These are phyloP conservation scores for Cryptoblepharus egeriae DNA, from an alignment of 2,797 vertebrate genomes.

Conservation along the genomic window DNA sequence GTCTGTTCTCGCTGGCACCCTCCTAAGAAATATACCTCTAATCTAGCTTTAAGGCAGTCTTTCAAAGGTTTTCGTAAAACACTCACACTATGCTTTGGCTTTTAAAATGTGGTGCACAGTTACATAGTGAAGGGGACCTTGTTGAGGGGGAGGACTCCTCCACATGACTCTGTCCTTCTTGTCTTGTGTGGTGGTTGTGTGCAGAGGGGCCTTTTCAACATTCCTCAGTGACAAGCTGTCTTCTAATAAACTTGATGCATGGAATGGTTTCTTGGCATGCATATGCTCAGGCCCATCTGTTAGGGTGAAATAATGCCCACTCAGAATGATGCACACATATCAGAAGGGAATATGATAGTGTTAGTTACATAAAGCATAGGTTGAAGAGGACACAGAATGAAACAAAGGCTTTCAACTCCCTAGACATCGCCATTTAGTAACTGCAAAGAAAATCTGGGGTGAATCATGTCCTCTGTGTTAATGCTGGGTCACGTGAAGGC, in stretches of 20 bases:
- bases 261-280: fast-evolving
- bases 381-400: conserved; percentile 49
- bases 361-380: conserved; percentile 25
- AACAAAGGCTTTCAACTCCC: conserved; percentile 56
- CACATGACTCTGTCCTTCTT: not conserved
- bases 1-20: not conserved
- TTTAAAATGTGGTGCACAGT: conserved; percentile 4
- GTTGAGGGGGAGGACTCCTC: no score
- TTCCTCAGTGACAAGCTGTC: conserved; percentile 10
- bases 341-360: not conserved
- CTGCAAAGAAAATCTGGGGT: no score
- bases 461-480: no score
- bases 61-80: not conserved
- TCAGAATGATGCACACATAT: not conserved
- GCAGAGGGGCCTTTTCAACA: conserved; percentile 19
- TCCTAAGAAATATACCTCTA: not conserved
- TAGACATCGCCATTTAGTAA: conserved; percentile 61
- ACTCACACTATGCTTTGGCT: not conserved
- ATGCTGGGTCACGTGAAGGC: no score
- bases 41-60: not conserved
- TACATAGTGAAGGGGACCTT: not conserved
- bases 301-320: conserved; percentile 12
- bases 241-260: conserved; percentile 32
- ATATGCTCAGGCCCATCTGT: conserved; percentile 1
- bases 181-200: not conserved